These are phyloP conservation scores for Clarias fuscus DNA, from an alignment of 2,797 vertebrate species.

Conservation along the genomic window DNA sequence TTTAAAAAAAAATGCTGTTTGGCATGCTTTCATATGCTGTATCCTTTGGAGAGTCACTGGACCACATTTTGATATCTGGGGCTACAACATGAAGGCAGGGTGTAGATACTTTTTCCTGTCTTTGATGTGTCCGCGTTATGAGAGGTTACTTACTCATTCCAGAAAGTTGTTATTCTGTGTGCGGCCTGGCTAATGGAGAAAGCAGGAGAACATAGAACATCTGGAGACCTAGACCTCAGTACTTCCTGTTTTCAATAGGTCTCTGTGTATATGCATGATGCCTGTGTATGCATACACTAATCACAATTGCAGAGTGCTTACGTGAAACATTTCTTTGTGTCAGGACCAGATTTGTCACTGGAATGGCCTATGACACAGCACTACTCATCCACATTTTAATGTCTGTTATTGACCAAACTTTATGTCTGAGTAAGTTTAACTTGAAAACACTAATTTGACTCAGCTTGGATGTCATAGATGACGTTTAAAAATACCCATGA, in stretches of 20 bases:
- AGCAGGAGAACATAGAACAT: not conserved
- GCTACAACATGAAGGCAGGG: not conserved
- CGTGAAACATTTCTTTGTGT: not conserved
- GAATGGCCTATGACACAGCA: not conserved
- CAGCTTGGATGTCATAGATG: not conserved
- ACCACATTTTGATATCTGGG: not conserved
- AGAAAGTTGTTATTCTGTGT: not conserved
- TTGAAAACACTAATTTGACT: not conserved
- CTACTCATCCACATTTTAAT: not conserved
- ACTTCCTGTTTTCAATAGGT: constrained; percentile 39
- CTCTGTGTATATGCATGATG: not conserved
- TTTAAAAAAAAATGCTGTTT: not conserved
- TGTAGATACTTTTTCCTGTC: not conserved
- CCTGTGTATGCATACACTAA: not conserved
- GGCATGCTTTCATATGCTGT: not conserved
- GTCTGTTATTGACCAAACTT: not conserved
- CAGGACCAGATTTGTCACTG: not conserved
- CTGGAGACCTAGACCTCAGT: not conserved
- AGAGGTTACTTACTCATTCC: not conserved
- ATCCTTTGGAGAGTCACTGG: constrained; percentile 9
- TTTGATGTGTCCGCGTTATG: not conserved
- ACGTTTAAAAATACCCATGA: not conserved
- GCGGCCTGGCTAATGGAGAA: not conserved
- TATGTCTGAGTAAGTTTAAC: not conserved
- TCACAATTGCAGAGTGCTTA: not conserved